Percentiles rank a stretch among this genome's conserved stretches.
Conservation (phyloP, 2,113 vertebrate genomes). For the Mus musculus region GRCm39 chr4:105703501-105704000, state of each 20-base stretch:
- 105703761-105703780: background rate
- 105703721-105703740: fast-evolving
- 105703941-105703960: background rate
- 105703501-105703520: background rate
- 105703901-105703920: too few species aligned
- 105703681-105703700: fast-evolving
- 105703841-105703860: fast-evolving
- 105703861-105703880: background rate
- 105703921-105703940: background rate
- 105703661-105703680: background rate
- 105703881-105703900: background rate
- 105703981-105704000: background rate
- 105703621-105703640: too few species aligned
- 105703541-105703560: background rate
- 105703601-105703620: background rate
- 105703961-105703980: fast-evolving
- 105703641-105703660: fast-evolving
- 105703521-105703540: background rate
- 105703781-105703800: background rate
- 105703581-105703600: background rate
- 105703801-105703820: background rate
- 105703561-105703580: too few species aligned
- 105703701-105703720: background rate
- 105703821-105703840: background rate
- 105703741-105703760: background rate